These are phyloP conservation scores for Chrysogorgia sp. DNA, from an alignment of 92 coral and sea anemone genomes.

Conservation along the genomic window DNA sequence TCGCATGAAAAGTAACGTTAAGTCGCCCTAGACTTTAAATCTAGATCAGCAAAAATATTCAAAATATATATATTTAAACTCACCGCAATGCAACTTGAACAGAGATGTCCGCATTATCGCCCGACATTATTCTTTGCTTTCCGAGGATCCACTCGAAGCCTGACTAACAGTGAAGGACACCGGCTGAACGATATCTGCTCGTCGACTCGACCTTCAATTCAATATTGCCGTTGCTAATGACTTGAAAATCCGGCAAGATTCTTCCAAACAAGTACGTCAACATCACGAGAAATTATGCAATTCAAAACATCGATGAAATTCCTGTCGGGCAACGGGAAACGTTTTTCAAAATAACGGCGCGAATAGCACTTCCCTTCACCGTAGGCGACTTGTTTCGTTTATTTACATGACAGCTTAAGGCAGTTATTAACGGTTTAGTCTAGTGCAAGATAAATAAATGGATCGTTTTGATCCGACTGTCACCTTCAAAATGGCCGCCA, in stretches of 20 bases:
- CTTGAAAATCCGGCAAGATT: background rate
- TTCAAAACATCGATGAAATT: background rate
- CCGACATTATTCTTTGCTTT: conserved; percentile 36
- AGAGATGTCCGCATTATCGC: conserved; percentile 80
- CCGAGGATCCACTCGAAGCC: background rate
- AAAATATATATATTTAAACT: conserved; percentile 15
- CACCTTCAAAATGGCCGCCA: conserved; percentile 96
- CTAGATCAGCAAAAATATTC: background rate
- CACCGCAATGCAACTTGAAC: conserved; percentile 97
- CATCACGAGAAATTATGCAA: background rate
- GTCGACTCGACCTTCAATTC: background rate
- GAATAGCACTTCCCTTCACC: background rate
- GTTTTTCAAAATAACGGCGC: background rate
- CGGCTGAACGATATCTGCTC: background rate
- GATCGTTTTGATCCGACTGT: conserved; percentile 7
- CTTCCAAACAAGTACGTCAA: background rate
- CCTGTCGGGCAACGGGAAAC: background rate
- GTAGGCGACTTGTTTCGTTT: background rate
- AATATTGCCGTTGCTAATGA: background rate
- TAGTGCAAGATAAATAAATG: conserved; percentile 11
- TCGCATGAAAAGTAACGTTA: too few species aligned
- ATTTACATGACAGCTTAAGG: conserved; percentile 6
- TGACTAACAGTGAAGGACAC: background rate
- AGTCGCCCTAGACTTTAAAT: too few species aligned
- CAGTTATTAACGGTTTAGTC: background rate